A percentile compares a stretch with the other conserved stretches of the same genome.
Conservation (phyloP, 2,888 invertebrate species). For the Agriopis aurantiaria region DNA sequence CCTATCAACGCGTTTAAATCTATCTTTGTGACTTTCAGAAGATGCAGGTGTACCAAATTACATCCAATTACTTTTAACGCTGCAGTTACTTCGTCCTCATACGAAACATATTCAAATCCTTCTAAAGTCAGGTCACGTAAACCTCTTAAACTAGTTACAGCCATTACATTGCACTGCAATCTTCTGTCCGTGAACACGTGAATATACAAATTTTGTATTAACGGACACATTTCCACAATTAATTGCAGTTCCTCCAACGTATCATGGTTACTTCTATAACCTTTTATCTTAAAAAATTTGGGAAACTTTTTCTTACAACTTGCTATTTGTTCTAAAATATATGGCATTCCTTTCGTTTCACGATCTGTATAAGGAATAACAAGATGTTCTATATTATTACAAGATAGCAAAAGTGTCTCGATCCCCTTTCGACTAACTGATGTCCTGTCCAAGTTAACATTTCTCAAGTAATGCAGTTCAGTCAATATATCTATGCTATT, state of each 20-base stretch:
- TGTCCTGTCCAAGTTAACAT: conserved; percentile 89
- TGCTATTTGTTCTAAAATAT: conserved; percentile 74
- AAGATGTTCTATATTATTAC: conserved; percentile 88
- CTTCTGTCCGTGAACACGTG: conserved; percentile 56
- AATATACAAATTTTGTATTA: conserved; percentile 74
- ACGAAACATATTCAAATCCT: conserved; percentile 88
- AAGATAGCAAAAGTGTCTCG: conserved; percentile 86
- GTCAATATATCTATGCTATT: conserved; percentile 86
- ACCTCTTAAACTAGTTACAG: conserved; percentile 87
- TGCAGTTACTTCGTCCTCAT: conserved; percentile 89
- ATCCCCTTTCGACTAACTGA: conserved; percentile 88
- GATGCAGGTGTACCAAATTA: conserved; percentile 88
- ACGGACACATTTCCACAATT: conserved; percentile 89
- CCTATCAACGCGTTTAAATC: conserved; percentile 90
- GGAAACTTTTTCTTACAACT: neutral
- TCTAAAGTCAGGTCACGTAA: conserved; percentile 89
- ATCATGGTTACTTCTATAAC: conserved; percentile 87
- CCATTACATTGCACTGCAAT: conserved; percentile 68
- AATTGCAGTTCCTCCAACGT: conserved; percentile 88
- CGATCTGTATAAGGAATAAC: conserved; percentile 73
- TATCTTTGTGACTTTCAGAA: conserved; percentile 91
- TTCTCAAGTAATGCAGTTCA: conserved; percentile 85
- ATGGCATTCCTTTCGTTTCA: conserved; percentile 56
- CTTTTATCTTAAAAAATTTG: conserved; percentile 80
- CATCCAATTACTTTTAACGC: conserved; percentile 89